These are phyloP conservation scores for Neuroterus valhalla DNA, from an alignment of 1,140 invertebrate species.

Conservation along the genomic window DNA sequence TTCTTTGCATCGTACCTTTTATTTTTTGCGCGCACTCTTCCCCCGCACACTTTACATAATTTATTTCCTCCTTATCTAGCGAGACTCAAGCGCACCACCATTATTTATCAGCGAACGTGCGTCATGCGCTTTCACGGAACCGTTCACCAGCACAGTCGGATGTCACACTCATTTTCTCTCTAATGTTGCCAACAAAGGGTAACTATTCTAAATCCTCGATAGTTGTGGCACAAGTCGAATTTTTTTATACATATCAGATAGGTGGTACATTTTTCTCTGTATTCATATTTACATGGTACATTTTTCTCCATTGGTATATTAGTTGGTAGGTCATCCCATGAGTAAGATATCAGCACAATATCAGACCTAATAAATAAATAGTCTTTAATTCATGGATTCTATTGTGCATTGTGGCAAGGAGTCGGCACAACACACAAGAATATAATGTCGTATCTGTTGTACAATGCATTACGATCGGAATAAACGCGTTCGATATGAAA, in stretches of 20 bases:
- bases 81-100: slow-evolving; percentile 46
- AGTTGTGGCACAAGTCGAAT: too few relatives aligned
- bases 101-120: slow-evolving; percentile 54
- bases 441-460: slow-evolving; percentile 53
- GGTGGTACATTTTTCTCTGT: too few relatives aligned
- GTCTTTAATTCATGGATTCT: slow-evolving; percentile 58
- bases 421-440: slow-evolving; percentile 36
- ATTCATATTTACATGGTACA: too few relatives aligned
- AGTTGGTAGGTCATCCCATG: too few relatives aligned
- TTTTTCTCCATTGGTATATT: too few relatives aligned
- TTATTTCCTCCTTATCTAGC: slow-evolving; percentile 54
- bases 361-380: slow-evolving; percentile 59
- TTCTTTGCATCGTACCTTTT: slow-evolving; percentile 16
- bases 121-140: slow-evolving; percentile 52
- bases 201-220: too few relatives aligned
- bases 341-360: not conserved
- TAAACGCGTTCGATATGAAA: slow-evolving; percentile 18
- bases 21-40: slow-evolving; percentile 32
- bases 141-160: slow-evolving; percentile 38
- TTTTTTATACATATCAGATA: too few relatives aligned
- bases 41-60: slow-evolving; percentile 50
- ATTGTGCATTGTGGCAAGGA: slow-evolving; percentile 63
- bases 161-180: slow-evolving; percentile 32
- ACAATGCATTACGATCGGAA: slow-evolving; percentile 43
- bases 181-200: too few relatives aligned